Percentiles rank a stretch among this genome's conserved stretches.
phyloP scores from a whole-genome alignment of 2,888 invertebrate genomes.

The Ochropleura leucogaster region DNA sequence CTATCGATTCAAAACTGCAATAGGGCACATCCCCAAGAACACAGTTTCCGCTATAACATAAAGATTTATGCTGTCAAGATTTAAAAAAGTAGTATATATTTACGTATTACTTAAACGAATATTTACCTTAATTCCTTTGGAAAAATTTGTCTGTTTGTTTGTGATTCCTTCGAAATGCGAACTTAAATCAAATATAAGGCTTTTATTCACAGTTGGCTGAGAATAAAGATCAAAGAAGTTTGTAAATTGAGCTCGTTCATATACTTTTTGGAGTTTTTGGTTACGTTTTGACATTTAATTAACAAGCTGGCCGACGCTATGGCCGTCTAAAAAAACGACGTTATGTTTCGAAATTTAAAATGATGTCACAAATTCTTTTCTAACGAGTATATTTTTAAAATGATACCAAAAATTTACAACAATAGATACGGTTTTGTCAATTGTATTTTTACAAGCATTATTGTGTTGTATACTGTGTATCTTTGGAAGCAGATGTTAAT shows the following conservation, averaged over 20 bases:
- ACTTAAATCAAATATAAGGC: background rate
- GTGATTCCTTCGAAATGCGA: background rate
- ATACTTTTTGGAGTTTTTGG: constrained; percentile 32
- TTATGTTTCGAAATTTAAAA: constrained; percentile 73
- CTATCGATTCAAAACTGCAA: no score
- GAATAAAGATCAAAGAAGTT: no score
- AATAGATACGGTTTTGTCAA: constrained; percentile 73
- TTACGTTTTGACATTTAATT: background rate
- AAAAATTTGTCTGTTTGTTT: background rate
- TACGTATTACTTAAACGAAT: no score
- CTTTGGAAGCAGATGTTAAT: constrained; percentile 60
- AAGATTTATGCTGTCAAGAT: no score
- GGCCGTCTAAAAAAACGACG: constrained; percentile 4
- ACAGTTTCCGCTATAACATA: no score
- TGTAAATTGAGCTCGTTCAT: background rate
- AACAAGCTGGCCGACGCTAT: background rate
- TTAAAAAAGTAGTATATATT: no score
- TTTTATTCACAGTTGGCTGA: background rate
- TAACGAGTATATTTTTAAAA: constrained; percentile 70
- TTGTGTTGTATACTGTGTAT: constrained; percentile 65
- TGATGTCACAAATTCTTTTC: constrained; percentile 66
- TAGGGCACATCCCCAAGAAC: no score
- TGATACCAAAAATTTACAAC: constrained; percentile 80
- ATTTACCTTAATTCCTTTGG: background rate
- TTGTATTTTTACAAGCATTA: constrained; percentile 77